Percentiles rank a stretch among this genome's conserved stretches.
These are phyloP conservation scores for Dascillus cervinus DNA, from an alignment of 2,888 invertebrate species.

Conservation along the genomic window DNA sequence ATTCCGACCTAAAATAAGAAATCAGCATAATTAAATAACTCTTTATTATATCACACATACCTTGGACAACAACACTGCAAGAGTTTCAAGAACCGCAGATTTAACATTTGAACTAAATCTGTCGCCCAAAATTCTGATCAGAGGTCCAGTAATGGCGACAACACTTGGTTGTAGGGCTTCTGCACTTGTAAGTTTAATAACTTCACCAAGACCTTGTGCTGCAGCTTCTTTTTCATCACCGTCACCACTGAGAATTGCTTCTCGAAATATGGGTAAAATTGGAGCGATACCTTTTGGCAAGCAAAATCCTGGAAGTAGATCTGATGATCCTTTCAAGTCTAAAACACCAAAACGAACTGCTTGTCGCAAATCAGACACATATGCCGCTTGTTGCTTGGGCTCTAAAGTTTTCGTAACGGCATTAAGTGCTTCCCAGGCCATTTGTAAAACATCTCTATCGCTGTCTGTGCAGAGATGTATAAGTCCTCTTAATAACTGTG, in stretches of 20 bases:
- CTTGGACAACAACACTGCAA: constrained; percentile 87
- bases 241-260: constrained; percentile 90
- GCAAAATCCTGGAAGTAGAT: constrained; percentile 86
- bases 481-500: constrained; percentile 80
- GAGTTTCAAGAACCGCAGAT: constrained; percentile 89
- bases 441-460: constrained; percentile 73
- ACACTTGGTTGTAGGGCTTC: constrained; percentile 90
- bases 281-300: constrained; percentile 87
- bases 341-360: constrained; percentile 86
- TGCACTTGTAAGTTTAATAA: constrained; percentile 77
- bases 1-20: constrained; percentile 67
- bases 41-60: constrained; percentile 39
- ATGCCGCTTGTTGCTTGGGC: constrained; percentile 73
- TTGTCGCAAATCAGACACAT: constrained; percentile 85
- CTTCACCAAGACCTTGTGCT: constrained; percentile 75
- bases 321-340: constrained; percentile 65
- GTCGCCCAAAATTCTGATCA: constrained; percentile 95
- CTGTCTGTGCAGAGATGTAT: constrained; percentile 76
- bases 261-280: constrained; percentile 89
- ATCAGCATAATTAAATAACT: constrained; percentile 3
- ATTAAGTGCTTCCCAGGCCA: constrained; percentile 86
- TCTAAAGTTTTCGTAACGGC: constrained; percentile 85
- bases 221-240: constrained; percentile 95
- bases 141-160: constrained; percentile 93
- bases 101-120: constrained; percentile 91